Evolutionary conservation across 2,113 vertebrate genomes (phyloP), one percentile per base, ranked within the genome.

Genomic region (Crotalus helleri): DNA sequence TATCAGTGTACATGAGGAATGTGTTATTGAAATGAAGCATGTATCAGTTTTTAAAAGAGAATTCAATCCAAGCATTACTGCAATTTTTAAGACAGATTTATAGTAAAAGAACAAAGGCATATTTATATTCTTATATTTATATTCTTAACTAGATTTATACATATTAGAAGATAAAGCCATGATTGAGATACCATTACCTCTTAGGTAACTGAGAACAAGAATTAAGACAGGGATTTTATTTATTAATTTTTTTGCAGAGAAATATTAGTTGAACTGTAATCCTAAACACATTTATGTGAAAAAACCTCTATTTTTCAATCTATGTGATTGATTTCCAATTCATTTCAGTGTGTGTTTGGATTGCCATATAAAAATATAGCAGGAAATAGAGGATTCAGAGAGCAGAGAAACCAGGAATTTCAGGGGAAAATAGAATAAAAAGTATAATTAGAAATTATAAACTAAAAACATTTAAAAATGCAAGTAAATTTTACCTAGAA

Each of bases 71-170:
- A 59, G 88, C 44, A 49, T 53, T 91, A 46, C 54, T 51, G 58
- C 19, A 7, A 90, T 94, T 95, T 94, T 95, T 0, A 95, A 96
- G 92, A 1, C 81, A 51, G 59, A 4, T 97, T 97, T 94, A 69
- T 97, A 96, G 90, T 96, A 97, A 97, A 97, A 97, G 59, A 95
- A 95, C 49, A 69, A 92, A 92, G 49, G 94, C 90, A 61, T 93
- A 89, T 81, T 51, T 93, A 87, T 94, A 88, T 23, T 90, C 7
- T 91, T 90, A 61, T 93, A 89, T 81, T 49, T 93, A 87, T 94
- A 88, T 23, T 90, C 7, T 91, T 90, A 1, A 21, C 24, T 91
- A 90, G 81, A 87, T 29, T 94, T 4, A 13, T 85, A 1, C 64
- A 93, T 93, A 51, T 58, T 59, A 92, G 93, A 88, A 3, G 1